Conservation (phyloP, 2,888 invertebrate genomes). For the Dorcus hopei region DNA sequence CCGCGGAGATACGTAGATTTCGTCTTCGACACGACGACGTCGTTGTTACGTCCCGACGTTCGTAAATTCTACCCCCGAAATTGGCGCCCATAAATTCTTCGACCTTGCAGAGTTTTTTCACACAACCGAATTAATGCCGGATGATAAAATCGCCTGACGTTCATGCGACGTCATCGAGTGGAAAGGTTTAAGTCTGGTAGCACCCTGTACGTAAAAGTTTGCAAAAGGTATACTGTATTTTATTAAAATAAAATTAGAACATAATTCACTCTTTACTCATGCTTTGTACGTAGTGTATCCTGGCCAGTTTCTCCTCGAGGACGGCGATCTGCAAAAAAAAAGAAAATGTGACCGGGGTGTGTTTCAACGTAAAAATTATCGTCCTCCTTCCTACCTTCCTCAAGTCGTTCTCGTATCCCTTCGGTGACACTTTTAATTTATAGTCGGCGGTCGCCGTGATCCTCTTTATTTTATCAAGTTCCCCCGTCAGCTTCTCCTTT, state of each 20-base stretch:
- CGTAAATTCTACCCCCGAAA: not conserved
- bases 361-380: not conserved
- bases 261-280: too few relatives aligned
- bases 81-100: too few relatives aligned
- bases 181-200: too few relatives aligned
- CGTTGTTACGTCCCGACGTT: not conserved
- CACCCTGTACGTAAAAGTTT: too few relatives aligned
- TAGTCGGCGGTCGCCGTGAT: slow-evolving; percentile 37
- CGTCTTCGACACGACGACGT: not conserved
- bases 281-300: slow-evolving; percentile 33
- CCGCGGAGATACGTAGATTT: slow-evolving; percentile 1
- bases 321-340: slow-evolving; percentile 26
- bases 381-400: slow-evolving; percentile 36
- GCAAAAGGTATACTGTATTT: too few relatives aligned
- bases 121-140: too few relatives aligned
- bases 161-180: too few relatives aligned
- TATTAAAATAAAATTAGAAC: too few relatives aligned
- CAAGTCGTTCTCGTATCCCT: slow-evolving; percentile 36
- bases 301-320: slow-evolving; percentile 36
- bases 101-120: too few relatives aligned
- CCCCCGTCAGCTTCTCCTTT: slow-evolving; percentile 39
- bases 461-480: slow-evolving; percentile 41
- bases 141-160: too few relatives aligned
- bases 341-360: not conserved
- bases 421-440: slow-evolving; percentile 34